Evolutionary conservation across 2,113 vertebrate genomes (phyloP).

Genomic region (Ivindomyrus marchei): DNA sequence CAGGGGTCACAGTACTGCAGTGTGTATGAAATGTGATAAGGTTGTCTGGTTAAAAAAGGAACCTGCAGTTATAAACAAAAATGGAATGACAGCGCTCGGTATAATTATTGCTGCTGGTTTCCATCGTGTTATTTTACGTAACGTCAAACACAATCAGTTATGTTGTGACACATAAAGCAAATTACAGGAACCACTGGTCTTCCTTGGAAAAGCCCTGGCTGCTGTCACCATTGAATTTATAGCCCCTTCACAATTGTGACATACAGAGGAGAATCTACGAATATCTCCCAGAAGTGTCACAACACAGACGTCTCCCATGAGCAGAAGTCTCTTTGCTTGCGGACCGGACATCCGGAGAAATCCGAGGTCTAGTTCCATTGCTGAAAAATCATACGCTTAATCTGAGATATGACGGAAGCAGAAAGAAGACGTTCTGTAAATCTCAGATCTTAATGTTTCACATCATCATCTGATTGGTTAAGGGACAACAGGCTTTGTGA

Average conservation of each 20-base stretch:
- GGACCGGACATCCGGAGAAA: neutral
- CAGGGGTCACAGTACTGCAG: neutral
- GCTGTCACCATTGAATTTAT: neutral
- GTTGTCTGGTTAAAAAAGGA: constrained; percentile 4
- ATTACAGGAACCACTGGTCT: neutral
- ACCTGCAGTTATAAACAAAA: neutral
- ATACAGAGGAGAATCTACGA: neutral
- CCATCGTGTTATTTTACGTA: neutral
- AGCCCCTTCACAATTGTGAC: neutral
- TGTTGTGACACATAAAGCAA: neutral
- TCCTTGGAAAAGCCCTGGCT: neutral
- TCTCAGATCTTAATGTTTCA: neutral
- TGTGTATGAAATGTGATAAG: neutral
- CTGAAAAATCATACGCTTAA: neutral
- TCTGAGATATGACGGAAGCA: neutral
- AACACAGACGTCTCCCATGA: neutral
- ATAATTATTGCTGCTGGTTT: neutral
- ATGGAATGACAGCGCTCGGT: neutral
- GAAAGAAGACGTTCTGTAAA: neutral
- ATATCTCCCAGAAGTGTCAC: neutral
- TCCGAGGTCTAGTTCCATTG: neutral
- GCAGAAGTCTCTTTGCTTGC: neutral
- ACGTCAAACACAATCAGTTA: neutral
- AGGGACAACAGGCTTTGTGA: neutral
- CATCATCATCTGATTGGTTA: neutral